Evolutionary conservation across 2,888 invertebrate genomes (phyloP).

Genomic region (Scaptomyza caliginosa): DNA sequence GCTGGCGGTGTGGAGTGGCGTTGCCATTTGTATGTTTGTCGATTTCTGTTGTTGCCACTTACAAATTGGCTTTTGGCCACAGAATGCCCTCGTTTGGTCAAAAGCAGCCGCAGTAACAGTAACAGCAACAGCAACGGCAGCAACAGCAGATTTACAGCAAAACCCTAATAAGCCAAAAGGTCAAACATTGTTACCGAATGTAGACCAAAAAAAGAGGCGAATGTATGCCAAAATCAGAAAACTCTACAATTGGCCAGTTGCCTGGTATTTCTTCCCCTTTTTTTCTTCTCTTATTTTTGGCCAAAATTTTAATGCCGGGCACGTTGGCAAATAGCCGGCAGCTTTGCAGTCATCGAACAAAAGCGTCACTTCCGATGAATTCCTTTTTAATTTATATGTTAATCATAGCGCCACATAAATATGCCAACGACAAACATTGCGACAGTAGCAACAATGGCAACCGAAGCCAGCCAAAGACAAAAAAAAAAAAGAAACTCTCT

Average conservation of each 20-base stretch:
- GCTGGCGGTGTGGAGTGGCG: neutral
- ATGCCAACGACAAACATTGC: conserved; percentile 18
- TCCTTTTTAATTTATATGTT: conserved; percentile 71
- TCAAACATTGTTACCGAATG: conserved; percentile 52
- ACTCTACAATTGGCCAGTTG: conserved; percentile 29
- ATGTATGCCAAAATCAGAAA: conserved; percentile 30
- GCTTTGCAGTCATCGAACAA: conserved; percentile 5
- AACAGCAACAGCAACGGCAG: conserved; percentile 11
- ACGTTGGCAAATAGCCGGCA: conserved; percentile 41
- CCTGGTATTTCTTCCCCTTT: neutral
- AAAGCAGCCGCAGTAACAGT: conserved; percentile 10
- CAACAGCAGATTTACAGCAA: conserved; percentile 14
- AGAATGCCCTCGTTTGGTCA: conserved; percentile 60
- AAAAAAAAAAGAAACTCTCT: conserved; percentile 7
- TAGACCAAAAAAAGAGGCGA: conserved; percentile 3
- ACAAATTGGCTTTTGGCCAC: conserved; percentile 70
- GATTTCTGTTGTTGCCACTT: conserved; percentile 64
- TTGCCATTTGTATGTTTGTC: conserved; percentile 39
- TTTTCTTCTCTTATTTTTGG: neutral
- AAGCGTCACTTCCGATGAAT: conserved; percentile 44
- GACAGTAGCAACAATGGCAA: conserved; percentile 3
- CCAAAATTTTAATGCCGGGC: conserved; percentile 38
- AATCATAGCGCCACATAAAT: conserved; percentile 54
- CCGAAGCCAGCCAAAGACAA: neutral
- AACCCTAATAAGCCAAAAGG: conserved; percentile 66